Conservation (phyloP, 2,888 invertebrate genomes). For the Andrena chrysosceles region DNA sequence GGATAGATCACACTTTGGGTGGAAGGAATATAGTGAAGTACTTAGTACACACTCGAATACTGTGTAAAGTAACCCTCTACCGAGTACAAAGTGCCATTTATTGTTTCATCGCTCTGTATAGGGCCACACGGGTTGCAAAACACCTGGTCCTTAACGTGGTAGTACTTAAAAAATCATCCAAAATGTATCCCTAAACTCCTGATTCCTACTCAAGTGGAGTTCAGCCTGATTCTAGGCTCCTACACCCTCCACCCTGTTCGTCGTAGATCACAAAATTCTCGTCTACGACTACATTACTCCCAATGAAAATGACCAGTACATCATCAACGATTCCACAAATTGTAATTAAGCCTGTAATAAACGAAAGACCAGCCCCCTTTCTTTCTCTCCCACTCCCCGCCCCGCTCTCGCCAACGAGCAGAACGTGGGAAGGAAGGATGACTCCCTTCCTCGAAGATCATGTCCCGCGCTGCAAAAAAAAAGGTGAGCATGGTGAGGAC, state of each 20-base stretch:
- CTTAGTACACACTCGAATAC: neutral
- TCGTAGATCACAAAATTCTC: neutral
- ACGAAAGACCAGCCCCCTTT: conserved; percentile 1
- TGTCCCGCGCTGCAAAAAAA: conserved; percentile 21
- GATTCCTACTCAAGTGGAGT: too few relatives aligned
- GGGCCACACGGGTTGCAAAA: too few relatives aligned
- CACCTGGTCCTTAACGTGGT: too few relatives aligned
- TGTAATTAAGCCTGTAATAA: conserved; percentile 30
- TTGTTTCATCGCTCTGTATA: neutral
- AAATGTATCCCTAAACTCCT: too few relatives aligned
- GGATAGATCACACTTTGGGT: too few relatives aligned
- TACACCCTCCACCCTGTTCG: neutral
- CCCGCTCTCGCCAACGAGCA: neutral
- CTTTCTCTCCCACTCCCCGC: neutral
- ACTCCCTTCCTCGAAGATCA: conserved; percentile 41
- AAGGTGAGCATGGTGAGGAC: conserved; percentile 43
- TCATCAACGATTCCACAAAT: conserved; percentile 21
- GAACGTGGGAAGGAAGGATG: conserved; percentile 58
- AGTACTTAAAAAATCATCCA: too few relatives aligned
- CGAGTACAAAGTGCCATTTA: neutral
- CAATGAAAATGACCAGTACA: neutral
- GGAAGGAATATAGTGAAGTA: too few relatives aligned
- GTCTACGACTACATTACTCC: too few relatives aligned
- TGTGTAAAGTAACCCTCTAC: neutral
- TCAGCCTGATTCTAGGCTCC: too few relatives aligned